Conservation (phyloP, 2,797 vertebrate species). For the Tenualosa thibaudeaui region DNA sequence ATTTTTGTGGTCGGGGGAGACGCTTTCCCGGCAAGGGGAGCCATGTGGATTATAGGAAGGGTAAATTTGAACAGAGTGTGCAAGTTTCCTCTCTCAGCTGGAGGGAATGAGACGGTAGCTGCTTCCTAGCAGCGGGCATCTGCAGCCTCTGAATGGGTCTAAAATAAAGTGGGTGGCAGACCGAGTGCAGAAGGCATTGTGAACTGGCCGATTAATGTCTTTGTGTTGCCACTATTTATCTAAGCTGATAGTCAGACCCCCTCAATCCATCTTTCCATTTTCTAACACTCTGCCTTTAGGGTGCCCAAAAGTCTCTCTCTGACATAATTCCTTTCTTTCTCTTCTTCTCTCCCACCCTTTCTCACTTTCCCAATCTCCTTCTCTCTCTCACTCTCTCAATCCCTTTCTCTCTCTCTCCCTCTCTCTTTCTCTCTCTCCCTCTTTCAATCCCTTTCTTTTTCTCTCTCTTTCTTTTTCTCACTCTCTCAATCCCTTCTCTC, state of each 20-base stretch:
- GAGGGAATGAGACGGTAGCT: neutral
- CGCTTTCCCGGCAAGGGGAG: conserved; percentile 1
- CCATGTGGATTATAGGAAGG: conserved; percentile 4
- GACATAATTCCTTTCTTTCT: neutral
- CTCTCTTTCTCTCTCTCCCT: conserved; percentile 20
- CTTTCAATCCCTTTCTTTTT: neutral
- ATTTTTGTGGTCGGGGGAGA: neutral
- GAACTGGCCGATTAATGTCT: neutral
- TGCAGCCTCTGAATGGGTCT: neutral
- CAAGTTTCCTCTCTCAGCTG: neutral
- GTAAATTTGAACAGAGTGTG: conserved; percentile 19
- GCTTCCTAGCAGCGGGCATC: neutral
- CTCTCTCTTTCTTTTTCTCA: neutral
- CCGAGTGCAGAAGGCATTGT: neutral
- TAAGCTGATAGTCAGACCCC: neutral
- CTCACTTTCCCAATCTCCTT: neutral
- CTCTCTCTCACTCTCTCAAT: conserved; percentile 23
- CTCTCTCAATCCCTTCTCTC: neutral
- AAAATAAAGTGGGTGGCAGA: neutral
- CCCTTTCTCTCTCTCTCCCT: neutral
- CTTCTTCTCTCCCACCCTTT: neutral
- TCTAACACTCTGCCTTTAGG: neutral
- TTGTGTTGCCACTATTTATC: neutral
- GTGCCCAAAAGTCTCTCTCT: neutral
- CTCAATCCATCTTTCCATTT: neutral